Conservation (phyloP, 2,797 vertebrate genomes). For the Garrulus glandarius region DNA sequence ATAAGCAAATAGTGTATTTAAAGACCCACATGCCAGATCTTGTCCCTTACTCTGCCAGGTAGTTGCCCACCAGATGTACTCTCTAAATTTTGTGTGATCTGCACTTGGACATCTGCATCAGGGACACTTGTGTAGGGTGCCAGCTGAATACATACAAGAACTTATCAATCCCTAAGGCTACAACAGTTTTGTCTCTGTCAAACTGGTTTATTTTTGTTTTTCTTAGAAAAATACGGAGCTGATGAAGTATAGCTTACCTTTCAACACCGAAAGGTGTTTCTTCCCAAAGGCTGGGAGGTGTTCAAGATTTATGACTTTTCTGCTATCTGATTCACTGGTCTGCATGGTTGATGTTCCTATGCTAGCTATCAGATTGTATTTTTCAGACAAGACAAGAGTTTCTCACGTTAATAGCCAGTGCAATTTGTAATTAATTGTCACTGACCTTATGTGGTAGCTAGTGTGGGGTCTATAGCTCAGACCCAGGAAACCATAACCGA, state of each 20-base stretch:
- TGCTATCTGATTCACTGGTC: not conserved
- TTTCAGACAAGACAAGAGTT: not conserved
- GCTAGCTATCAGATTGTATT: not conserved
- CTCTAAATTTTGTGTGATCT: not conserved
- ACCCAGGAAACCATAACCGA: too few relatives aligned
- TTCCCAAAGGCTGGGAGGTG: not conserved
- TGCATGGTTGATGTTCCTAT: conserved; percentile 1
- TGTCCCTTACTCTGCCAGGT: not conserved
- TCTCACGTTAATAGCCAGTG: not conserved
- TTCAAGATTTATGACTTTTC: conserved; percentile 30
- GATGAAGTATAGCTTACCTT: conserved; percentile 21
- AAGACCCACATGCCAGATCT: fast-evolving
- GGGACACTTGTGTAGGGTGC: not conserved
- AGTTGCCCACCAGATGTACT: not conserved
- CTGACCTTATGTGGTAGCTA: not conserved
- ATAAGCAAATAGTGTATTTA: not conserved
- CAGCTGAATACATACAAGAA: not conserved
- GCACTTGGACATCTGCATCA: not conserved
- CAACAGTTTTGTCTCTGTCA: conserved; percentile 25
- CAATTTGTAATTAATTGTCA: conserved; percentile 11
- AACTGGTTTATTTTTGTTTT: conserved; percentile 17
- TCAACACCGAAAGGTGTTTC: not conserved
- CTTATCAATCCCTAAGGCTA: not conserved
- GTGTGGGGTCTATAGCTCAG: too few relatives aligned
- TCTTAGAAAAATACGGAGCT: not conserved